phyloP scores from a whole-genome alignment of 1,140 invertebrate genomes.

The Mylabris phalerata region DNA sequence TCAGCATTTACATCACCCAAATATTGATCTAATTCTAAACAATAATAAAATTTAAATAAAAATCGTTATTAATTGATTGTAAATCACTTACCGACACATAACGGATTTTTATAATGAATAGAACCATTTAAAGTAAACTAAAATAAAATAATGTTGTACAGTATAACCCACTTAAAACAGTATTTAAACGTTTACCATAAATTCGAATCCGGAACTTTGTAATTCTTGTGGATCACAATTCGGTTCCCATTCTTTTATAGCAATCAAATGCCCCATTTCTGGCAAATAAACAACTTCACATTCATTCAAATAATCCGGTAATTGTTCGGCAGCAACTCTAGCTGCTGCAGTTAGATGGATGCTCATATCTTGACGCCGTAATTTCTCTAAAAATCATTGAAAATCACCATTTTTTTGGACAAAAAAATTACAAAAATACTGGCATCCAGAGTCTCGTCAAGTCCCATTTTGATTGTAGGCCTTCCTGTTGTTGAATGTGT shows the following conservation, averaged over 20 bases:
- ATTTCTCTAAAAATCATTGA: conserved; percentile 23
- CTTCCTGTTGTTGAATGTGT: conserved; percentile 19
- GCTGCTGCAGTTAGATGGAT: conserved; percentile 59
- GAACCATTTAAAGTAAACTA: conserved; percentile 37
- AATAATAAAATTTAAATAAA: conserved; percentile 18
- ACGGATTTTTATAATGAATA: conserved; percentile 68
- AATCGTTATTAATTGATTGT: not conserved
- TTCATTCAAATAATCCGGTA: conserved; percentile 58
- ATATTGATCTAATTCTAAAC: conserved; percentile 66
- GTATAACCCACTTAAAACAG: not conserved
- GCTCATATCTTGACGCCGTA: conserved; percentile 43
- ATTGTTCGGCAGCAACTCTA: conserved; percentile 56
- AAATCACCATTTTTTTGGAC: not conserved
- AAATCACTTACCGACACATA: conserved; percentile 56
- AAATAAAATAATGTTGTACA: conserved; percentile 14
- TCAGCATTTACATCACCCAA: conserved; percentile 69
- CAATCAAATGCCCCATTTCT: conserved; percentile 72
- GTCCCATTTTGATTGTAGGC: conserved; percentile 31
- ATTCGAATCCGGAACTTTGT: conserved; percentile 58
- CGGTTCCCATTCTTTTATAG: conserved; percentile 56
- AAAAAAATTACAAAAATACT: conserved; percentile 24
- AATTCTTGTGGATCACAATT: conserved; percentile 47
- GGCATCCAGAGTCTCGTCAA: conserved; percentile 34
- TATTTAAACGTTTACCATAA: conserved; percentile 48
- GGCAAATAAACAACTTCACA: conserved; percentile 74